Evolutionary conservation across 2,888 invertebrate genomes (phyloP).

Genomic region (Bombylius major): DNA sequence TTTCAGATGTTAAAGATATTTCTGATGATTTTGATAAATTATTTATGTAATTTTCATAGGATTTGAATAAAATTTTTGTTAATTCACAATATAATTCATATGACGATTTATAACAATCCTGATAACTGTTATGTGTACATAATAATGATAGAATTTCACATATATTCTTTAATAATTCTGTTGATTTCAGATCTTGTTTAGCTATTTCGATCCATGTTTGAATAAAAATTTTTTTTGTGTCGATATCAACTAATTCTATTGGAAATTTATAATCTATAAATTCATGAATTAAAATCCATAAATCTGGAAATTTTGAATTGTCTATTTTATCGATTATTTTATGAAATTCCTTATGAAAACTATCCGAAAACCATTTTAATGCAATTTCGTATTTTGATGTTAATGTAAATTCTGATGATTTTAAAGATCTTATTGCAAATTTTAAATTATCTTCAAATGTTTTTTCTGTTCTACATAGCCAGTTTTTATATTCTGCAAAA

Average conservation of each 20-base stretch:
- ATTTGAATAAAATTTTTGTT: conserved; percentile 20
- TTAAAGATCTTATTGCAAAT: conserved; percentile 32
- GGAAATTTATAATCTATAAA: conserved; percentile 22
- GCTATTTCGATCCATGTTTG: conserved; percentile 15
- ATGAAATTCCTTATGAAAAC: conserved; percentile 2
- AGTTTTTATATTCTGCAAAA: conserved; percentile 25
- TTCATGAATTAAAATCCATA: conserved; percentile 18
- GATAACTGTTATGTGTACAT: conserved; percentile 23
- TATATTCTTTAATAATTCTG: background rate
- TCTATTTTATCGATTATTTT: background rate
- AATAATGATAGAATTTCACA: conserved; percentile 19
- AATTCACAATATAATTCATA: conserved; percentile 18
- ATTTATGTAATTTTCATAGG: conserved; percentile 17
- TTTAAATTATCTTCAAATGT: conserved; percentile 24
- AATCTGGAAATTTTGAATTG: too few species aligned
- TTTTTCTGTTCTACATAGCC: conserved; percentile 26
- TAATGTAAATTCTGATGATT: conserved; percentile 28
- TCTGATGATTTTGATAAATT: background rate
- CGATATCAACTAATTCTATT: conserved; percentile 10
- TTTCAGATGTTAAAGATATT: too few species aligned
- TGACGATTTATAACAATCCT: conserved; percentile 24
- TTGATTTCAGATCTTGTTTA: background rate
- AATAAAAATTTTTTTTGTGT: conserved; percentile 21
- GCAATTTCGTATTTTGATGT: conserved; percentile 29
- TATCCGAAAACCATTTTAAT: conserved; percentile 24